Conservation (phyloP, 2,113 vertebrate species). For the Nothobranchius furzeri region DNA sequence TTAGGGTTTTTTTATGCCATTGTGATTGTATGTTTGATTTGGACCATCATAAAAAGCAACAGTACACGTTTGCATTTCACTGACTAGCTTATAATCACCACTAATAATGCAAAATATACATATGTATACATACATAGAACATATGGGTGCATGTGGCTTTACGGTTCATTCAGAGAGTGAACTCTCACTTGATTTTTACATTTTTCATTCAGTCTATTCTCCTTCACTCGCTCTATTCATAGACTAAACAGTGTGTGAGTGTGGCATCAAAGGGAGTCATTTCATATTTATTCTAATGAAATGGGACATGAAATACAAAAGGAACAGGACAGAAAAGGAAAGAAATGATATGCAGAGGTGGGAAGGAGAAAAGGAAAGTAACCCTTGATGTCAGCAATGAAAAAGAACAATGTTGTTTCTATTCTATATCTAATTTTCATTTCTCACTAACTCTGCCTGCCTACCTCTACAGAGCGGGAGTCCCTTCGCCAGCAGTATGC, state of each 20-base stretch:
- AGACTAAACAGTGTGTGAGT: slow-evolving; percentile 46
- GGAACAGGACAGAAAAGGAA: slow-evolving; percentile 39
- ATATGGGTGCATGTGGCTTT: slow-evolving; percentile 23
- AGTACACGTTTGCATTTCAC: slow-evolving; percentile 34
- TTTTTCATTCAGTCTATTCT: slow-evolving; percentile 10
- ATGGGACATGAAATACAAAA: slow-evolving; percentile 56
- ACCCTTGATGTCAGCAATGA: slow-evolving; percentile 11
- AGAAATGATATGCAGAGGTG: slow-evolving; percentile 42
- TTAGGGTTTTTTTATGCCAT: too few species aligned
- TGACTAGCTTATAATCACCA: slow-evolving; percentile 21
- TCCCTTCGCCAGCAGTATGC: slow-evolving; percentile 91
- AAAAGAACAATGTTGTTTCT: slow-evolving; percentile 14
- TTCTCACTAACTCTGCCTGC: not conserved
- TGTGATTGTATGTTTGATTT: slow-evolving; percentile 10
- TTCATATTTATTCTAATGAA: slow-evolving; percentile 69
- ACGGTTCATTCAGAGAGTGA: slow-evolving; percentile 22
- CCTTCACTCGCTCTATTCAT: slow-evolving; percentile 56
- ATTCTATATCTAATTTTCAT: slow-evolving; percentile 18
- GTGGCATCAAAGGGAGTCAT: slow-evolving; percentile 63
- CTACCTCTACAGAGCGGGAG: slow-evolving; percentile 81
- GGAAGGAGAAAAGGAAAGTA: slow-evolving; percentile 23
- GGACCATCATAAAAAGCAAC: not conserved
- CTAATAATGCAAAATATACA: slow-evolving; percentile 38
- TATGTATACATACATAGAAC: slow-evolving; percentile 16
- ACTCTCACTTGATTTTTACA: slow-evolving; percentile 31